Conservation (phyloP, 1,140 invertebrate genomes). For the Phymastichus coffea region DNA sequence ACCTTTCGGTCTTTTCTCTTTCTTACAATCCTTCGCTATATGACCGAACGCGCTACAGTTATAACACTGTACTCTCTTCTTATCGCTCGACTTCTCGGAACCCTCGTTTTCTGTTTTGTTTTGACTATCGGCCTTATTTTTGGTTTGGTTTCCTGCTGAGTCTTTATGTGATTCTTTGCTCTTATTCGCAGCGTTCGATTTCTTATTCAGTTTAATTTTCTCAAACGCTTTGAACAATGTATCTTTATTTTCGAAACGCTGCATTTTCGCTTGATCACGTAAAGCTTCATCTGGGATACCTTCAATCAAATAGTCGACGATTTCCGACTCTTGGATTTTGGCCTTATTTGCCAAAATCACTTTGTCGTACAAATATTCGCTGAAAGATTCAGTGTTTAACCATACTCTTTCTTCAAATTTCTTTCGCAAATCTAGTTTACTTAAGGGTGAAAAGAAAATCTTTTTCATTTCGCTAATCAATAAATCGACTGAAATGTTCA, state of each 20-base stretch:
- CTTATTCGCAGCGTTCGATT: slow-evolving; percentile 14
- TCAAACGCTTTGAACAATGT: slow-evolving; percentile 29
- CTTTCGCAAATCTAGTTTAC: slow-evolving; percentile 13
- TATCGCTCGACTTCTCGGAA: no score
- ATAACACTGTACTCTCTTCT: no score
- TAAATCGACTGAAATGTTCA: background rate
- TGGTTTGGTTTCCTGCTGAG: background rate
- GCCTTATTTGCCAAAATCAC: no score
- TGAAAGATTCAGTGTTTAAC: slow-evolving; percentile 21
- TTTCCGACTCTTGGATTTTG: no score
- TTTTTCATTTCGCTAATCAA: slow-evolving; percentile 18
- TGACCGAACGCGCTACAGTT: background rate
- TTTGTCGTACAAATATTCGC: slow-evolving; percentile 32
- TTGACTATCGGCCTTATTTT: background rate
- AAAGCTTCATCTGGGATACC: slow-evolving; percentile 19
- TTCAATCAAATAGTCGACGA: slow-evolving; percentile 32
- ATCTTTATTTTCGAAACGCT: slow-evolving; percentile 21
- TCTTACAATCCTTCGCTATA: background rate
- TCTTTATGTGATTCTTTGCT: background rate
- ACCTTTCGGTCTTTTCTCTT: slow-evolving; percentile 17
- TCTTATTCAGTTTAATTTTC: slow-evolving; percentile 31
- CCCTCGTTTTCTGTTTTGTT: background rate
- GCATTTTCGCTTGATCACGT: slow-evolving; percentile 16
- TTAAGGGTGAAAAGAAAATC: slow-evolving; percentile 22
- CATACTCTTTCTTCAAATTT: slow-evolving; percentile 29